A percentile compares a stretch with the other conserved stretches of the same genome.
Evolutionary conservation across 2,888 invertebrate species (phyloP).

Genomic region (Drosophila silvestris): DNA sequence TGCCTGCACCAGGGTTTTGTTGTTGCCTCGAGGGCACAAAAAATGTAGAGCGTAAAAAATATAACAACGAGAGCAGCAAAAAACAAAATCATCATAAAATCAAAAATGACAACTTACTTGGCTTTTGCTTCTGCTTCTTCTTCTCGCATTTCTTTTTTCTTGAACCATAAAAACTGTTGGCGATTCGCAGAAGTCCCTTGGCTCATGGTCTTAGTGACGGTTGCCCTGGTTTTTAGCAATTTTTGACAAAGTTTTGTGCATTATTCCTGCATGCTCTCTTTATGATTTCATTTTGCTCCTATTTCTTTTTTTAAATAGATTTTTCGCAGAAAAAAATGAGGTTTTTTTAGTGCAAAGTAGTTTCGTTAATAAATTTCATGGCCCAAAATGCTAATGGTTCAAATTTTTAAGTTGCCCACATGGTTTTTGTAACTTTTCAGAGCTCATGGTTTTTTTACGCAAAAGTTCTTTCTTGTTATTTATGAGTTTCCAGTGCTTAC

Average conservation of each 20-base stretch:
- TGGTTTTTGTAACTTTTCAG: constrained; percentile 43
- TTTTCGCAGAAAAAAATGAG: constrained; percentile 77
- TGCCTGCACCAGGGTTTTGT: constrained; percentile 9
- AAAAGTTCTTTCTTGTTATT: constrained; percentile 34
- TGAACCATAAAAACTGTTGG: constrained; percentile 60
- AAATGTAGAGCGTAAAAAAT: constrained; percentile 83
- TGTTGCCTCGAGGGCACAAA: constrained; percentile 28
- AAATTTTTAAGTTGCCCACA: background rate
- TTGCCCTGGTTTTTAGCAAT: constrained; percentile 76
- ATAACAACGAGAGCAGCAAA: constrained; percentile 73
- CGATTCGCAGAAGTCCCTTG: constrained; percentile 69
- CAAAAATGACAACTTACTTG: constrained; percentile 64
- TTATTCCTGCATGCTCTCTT: constrained; percentile 30
- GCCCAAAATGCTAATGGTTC: constrained; percentile 36
- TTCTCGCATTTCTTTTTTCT: constrained; percentile 27
- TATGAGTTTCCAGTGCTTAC: background rate
- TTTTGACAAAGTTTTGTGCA: constrained; percentile 42
- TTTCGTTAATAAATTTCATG: constrained; percentile 37
- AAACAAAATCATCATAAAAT: constrained; percentile 70
- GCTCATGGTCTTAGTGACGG: constrained; percentile 19
- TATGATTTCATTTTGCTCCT: constrained; percentile 30
- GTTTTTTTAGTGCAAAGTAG: constrained; percentile 75
- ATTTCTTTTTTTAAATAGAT: constrained; percentile 36
- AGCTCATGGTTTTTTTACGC: constrained; percentile 36
- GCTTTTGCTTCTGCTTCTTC: constrained; percentile 18